Evolutionary conservation across 2,113 vertebrate species (phyloP).

Genomic region (Pseudonaja textilis): DNA sequence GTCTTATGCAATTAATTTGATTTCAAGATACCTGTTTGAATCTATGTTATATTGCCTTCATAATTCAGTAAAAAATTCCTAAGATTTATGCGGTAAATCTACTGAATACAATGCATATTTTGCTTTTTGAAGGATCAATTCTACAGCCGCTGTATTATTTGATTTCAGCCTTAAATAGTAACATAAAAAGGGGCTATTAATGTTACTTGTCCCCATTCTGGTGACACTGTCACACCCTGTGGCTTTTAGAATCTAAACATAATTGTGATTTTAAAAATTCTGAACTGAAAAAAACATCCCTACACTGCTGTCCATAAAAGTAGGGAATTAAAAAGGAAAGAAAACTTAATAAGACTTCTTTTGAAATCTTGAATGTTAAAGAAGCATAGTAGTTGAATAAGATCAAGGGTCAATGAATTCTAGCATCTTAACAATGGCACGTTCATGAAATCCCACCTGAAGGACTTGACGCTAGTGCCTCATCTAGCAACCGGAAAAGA

Average conservation of each 20-base stretch:
- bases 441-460: neutral
- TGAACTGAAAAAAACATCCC: neutral
- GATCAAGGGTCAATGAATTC: neutral
- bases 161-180: neutral
- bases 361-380: neutral
- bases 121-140: neutral
- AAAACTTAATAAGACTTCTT: neutral
- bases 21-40: neutral
- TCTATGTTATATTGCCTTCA: neutral
- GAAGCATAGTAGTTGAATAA: neutral
- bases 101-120: neutral
- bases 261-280: neutral
- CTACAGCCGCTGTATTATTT: neutral
- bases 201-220: neutral
- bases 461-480: neutral
- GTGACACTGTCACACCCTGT: neutral
- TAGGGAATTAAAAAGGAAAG: neutral
- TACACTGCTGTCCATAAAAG: neutral
- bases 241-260: neutral
- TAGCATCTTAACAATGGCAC: neutral
- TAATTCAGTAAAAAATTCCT: neutral
- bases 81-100: neutral
- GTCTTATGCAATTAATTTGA: neutral
- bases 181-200: neutral
- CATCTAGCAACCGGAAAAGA: neutral